Conservation (phyloP, 2,113 vertebrate species). For the Gallinago undulata region DNA sequence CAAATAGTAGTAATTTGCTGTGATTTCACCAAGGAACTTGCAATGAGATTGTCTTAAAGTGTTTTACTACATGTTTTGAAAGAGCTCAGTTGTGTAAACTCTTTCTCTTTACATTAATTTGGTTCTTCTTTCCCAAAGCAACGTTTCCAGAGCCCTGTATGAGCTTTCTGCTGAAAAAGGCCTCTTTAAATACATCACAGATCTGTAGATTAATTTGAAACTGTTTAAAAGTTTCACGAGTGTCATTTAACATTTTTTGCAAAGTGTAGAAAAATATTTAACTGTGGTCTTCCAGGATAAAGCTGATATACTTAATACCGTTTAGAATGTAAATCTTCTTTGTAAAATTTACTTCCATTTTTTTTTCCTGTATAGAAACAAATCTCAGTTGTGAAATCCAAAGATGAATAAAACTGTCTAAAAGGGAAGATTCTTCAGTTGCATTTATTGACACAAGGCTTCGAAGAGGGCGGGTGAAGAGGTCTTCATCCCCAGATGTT, state of each 20-base stretch:
- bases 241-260: slow-evolving; percentile 16
- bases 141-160: neutral
- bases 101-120: neutral
- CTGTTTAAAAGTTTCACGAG: neutral
- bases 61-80: neutral
- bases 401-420: slow-evolving; percentile 56
- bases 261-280: neutral
- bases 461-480: neutral
- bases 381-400: slow-evolving; percentile 37
- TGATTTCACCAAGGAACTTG: neutral
- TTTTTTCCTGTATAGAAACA: slow-evolving; percentile 16
- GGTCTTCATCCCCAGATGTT: neutral
- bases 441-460: slow-evolving; percentile 1
- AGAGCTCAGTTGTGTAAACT: neutral
- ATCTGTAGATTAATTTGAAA: neutral
- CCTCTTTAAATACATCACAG: neutral
- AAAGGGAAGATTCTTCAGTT: slow-evolving; percentile 17
- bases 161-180: neutral
- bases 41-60: neutral
- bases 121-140: neutral
- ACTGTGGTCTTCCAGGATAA: neutral
- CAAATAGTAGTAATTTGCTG: neutral
- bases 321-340: neutral
- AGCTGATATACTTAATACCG: neutral
- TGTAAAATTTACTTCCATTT: neutral